Percentiles rank a stretch among this genome's conserved stretches.
Conservation (phyloP, 2,113 vertebrate species). For the Trogon surrucura region DNA sequence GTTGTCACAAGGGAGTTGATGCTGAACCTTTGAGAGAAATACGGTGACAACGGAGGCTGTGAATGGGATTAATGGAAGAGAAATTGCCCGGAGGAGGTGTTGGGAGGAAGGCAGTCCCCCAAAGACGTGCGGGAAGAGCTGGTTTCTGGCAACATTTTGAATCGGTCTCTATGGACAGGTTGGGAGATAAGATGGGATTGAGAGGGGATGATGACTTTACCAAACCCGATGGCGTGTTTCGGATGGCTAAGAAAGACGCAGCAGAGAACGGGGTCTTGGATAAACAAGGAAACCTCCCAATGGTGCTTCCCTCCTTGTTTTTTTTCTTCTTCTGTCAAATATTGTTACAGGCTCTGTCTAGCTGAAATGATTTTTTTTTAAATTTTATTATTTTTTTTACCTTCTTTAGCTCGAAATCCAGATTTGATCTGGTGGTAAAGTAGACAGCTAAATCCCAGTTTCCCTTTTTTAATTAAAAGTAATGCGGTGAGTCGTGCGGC, state of each 20-base stretch:
- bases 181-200: rapidly evolving
- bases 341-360: background rate
- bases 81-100: background rate
- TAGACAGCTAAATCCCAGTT: background rate
- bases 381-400: background rate
- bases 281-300: background rate
- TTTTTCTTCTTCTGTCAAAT: background rate
- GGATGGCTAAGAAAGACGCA: background rate
- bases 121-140: background rate
- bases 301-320: background rate
- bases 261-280: background rate
- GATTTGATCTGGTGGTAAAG: background rate
- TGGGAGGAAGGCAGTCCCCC: background rate
- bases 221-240: background rate
- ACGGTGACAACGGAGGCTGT: background rate
- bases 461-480: slow-evolving; percentile 39
- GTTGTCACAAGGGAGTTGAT: rapidly evolving
- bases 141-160: background rate
- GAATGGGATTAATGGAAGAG: background rate
- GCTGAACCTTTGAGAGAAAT: background rate
- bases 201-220: background rate
- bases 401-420: background rate
- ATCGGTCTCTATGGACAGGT: background rate
- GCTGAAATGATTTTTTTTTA: background rate
- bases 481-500: background rate